These are phyloP conservation scores for Desmodus rotundus DNA, from an alignment of 2,113 vertebrate species.

Conservation along the genomic window DNA sequence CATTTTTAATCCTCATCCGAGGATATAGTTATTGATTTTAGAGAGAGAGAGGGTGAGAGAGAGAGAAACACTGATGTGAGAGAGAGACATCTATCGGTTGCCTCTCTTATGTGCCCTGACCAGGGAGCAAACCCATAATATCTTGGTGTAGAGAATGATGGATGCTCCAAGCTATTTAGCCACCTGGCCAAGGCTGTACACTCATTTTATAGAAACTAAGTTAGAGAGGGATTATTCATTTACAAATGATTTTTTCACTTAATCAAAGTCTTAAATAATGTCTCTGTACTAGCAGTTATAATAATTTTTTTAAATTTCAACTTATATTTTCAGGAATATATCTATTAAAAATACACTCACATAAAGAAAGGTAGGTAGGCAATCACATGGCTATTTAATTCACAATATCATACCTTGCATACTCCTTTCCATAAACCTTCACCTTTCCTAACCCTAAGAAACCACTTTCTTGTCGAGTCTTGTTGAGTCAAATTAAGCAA, in stretches of 20 bases:
- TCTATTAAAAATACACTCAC: background rate
- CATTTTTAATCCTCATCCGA: too few species aligned
- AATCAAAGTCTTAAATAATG: background rate
- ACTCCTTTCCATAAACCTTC: background rate
- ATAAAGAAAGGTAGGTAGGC: background rate
- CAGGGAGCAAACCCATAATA: too few species aligned
- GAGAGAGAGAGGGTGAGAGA: too few species aligned
- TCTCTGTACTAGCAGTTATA: background rate
- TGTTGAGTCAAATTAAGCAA: too few species aligned
- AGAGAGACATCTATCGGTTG: too few species aligned
- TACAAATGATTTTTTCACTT: background rate
- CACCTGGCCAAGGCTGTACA: background rate
- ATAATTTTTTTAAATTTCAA: background rate
- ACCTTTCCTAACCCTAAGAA: background rate
- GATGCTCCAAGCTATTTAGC: too few species aligned
- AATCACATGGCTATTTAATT: background rate
- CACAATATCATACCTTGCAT: background rate
- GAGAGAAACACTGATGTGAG: too few species aligned
- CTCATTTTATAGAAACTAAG: background rate
- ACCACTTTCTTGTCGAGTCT: background rate
- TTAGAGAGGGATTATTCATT: background rate
- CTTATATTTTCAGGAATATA: background rate
- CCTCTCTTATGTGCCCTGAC: too few species aligned
- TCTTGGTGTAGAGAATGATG: too few species aligned
- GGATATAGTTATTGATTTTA: too few species aligned